phyloP scores from a whole-genome alignment of 2,113 vertebrate species.

The Eidolon helvum region DNA sequence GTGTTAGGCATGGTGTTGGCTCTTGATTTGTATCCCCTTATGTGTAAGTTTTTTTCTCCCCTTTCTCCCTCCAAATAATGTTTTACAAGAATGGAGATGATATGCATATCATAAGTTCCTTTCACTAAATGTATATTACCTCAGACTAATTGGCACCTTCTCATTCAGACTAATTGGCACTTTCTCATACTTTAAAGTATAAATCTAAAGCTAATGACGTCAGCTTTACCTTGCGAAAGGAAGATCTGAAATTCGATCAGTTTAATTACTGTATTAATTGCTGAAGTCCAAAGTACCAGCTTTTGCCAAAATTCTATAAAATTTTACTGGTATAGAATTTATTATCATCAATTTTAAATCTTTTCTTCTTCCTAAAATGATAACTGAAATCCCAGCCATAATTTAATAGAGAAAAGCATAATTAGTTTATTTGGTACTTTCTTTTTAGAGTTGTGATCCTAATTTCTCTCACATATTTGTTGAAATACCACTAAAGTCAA shows the following conservation, averaged over 20 bases:
- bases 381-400: not conserved
- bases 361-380: not conserved
- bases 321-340: not conserved
- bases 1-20: not conserved
- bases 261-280: not conserved
- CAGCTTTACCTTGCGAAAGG: not conserved
- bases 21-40: not conserved
- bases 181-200: not conserved
- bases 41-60: not conserved
- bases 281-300: not conserved
- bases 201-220: not conserved
- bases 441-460: not conserved
- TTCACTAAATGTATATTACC: not conserved
- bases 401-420: not conserved
- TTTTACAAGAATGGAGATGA: not conserved
- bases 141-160: not conserved
- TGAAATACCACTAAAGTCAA: not conserved
- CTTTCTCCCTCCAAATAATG: not conserved
- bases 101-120: not conserved
- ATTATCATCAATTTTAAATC: not conserved
- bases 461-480: not conserved
- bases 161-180: not conserved
- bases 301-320: not conserved
- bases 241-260: not conserved
- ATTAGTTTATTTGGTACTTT: not conserved